These are phyloP conservation scores for Chaitophorus viminalis DNA, from an alignment of 2,888 invertebrate genomes.

Conservation along the genomic window DNA sequence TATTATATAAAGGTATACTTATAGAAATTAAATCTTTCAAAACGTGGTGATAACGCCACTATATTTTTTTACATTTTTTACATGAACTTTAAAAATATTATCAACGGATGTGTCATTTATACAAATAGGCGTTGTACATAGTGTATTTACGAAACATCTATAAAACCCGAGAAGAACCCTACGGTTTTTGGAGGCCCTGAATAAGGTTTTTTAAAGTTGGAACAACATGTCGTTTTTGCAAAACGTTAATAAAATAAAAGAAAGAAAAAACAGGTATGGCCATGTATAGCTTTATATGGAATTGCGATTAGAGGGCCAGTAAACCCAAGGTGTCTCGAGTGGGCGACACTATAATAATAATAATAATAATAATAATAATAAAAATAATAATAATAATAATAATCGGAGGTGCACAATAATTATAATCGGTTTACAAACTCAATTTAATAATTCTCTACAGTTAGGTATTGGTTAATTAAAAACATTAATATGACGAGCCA, in stretches of 20 bases:
- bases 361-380: constrained; percentile 46
- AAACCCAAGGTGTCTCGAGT: constrained; percentile 60
- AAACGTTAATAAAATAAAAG: constrained; percentile 43
- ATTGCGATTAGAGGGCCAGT: constrained; percentile 53
- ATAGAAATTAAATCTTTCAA: not conserved
- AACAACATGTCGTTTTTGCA: constrained; percentile 36
- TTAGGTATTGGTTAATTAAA: constrained; percentile 43
- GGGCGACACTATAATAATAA: constrained; percentile 55
- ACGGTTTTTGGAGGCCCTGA: constrained; percentile 43
- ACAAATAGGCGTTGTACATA: not conserved
- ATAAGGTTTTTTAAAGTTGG: constrained; percentile 31
- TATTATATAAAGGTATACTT: too few relatives aligned
- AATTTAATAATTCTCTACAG: constrained; percentile 11
- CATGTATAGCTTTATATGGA: constrained; percentile 58
- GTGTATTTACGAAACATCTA: not conserved
- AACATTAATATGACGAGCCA: constrained; percentile 12
- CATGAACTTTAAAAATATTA: not conserved
- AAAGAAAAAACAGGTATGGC: constrained; percentile 57
- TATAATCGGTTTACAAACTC: constrained; percentile 51
- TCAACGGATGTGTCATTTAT: not conserved
- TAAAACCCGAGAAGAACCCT: constrained; percentile 18
- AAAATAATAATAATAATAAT: constrained; percentile 39
- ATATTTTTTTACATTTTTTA: not conserved
- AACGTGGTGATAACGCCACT: not conserved
- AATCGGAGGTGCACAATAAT: constrained; percentile 41